phyloP scores from a whole-genome alignment of 2,797 vertebrate species.

The Semotilus atromaculatus region DNA sequence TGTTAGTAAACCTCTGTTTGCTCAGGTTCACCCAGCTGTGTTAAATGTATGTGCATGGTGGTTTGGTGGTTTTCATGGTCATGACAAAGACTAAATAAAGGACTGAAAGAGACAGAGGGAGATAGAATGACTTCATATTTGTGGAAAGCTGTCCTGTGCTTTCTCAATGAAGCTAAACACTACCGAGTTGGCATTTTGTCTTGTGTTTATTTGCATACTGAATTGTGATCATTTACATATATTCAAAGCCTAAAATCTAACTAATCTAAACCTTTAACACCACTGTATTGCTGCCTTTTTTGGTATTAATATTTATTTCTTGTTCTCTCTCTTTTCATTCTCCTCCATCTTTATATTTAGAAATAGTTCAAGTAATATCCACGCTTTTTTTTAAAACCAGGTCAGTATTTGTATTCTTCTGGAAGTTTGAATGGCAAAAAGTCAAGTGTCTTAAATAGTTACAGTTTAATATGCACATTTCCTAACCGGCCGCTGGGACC shows the following conservation, averaged over 20 bases:
- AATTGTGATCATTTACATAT: not conserved
- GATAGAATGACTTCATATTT: not conserved
- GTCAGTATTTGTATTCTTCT: conserved; percentile 38
- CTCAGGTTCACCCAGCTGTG: conserved; percentile 45
- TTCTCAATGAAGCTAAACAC: not conserved
- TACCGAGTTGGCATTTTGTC: not conserved
- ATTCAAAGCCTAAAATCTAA: not conserved
- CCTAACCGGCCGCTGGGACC: conserved; percentile 37
- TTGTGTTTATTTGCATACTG: not conserved
- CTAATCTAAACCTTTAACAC: not conserved
- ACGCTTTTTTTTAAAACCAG: not conserved
- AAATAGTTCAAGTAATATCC: conserved; percentile 9
- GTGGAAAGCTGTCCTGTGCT: not conserved
- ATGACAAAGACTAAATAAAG: conserved; percentile 43
- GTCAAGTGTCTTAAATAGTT: conserved; percentile 43
- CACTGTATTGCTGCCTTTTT: not conserved
- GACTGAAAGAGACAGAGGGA: not conserved
- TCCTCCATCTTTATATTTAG: conserved; percentile 51
- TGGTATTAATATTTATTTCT: not conserved
- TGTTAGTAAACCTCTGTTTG: conserved; percentile 47
- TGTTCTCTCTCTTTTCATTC: not conserved
- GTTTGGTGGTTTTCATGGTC: conserved; percentile 42
- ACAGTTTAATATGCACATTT: conserved; percentile 33
- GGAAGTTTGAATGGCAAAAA: conserved; percentile 11
- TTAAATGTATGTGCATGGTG: conserved; percentile 34